Base-by-base conservation (phyloP, 2,888 invertebrate species). In the Thymelicus lineola region DNA sequence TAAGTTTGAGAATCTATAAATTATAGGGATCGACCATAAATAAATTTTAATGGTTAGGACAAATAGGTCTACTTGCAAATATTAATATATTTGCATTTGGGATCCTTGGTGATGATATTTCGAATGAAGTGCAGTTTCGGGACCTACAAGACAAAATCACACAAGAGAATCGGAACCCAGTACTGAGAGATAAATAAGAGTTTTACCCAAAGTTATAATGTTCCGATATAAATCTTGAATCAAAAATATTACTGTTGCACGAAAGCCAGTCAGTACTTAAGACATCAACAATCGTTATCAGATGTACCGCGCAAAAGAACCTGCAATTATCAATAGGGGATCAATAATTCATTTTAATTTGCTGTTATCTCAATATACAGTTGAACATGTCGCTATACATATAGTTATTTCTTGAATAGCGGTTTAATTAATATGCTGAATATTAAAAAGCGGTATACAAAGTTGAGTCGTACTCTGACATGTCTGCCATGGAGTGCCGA, bases 321-420 rank as follows among this genome's bases (percentile, higher is more conserved):
- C 53, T 12, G 42, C 64, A 64, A 50, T 64, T 64, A 55, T 64
- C 63, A 64, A 64, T 64, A 64, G 17, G 80, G 42, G 10, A 86
- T 86, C 86, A 86, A 88, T 88, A 87, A 88, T 86, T 88, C 84
- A 89, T 86, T 86, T 83, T 86, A 89, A 89, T 90, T 89, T 88
- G 84, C 81, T 84, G 88, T 88, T 87, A 88, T 82, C 81, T 78
- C 84, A 84, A 84, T 82, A 86, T 81, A 80, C 79, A 60, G 45
- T 57, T 59, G 42, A 61, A 45, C 57, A 50, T 7, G 36, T 69
- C 63, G 12, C 61, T n/a, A 35, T 57, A 35, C 42, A 57, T 57
- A 35, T 53, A 57, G n/a, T 15, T 58, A 50, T 66, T 45, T n/a
- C 66, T 15, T 17, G 48, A 17, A 45, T 14, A 66, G 66, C 70